Evolutionary conservation across 2,113 vertebrate genomes (phyloP), one percentile per base, ranked within the genome.

Genomic region (Cheirogaleus medius): DNA sequence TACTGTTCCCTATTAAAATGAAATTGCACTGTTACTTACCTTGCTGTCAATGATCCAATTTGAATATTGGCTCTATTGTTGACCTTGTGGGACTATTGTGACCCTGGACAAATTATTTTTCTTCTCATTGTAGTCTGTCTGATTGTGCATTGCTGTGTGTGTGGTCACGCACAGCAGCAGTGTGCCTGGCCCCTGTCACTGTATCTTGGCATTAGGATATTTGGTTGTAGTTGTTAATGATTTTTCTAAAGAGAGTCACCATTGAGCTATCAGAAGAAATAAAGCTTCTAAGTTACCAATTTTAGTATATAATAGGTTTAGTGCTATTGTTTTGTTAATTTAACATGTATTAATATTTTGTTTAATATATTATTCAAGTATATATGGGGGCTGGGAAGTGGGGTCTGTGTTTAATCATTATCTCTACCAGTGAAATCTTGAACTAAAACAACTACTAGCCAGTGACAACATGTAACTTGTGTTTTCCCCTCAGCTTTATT

Each of bases 191-290:
- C 29, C 21, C 32, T 86, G 39, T 42, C 56, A 8, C n/a, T 44
- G 17, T 81, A n/a, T 64, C 32, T 63, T 14, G 37, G 18, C 11
- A 17, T 58, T 56, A 76, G 15, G 34, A 12, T 56, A 6, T 91
- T 74, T 58, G 82, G 73, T 64, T 32, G 12, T 87, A 42, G 56
- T 25, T 69, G 10, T 87, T 83, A 34, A 27, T 0, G n/a, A 27
- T 47, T 83, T 83, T 96, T 63, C 58, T 63, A 47, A 52, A 93
- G 76, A 34, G 37, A 63, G 82, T 69, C 12, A 34, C 5, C 77
- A 21, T 15, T 68, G 68, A 64, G 52, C 54, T 56, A 49, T 80
- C 29, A 25, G 21, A 91, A 63, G 77, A 94, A 91, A 58, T 13
- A 12, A 68, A 91, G 63, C 64, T 71, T 77, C 4, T 42, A 37